A percentile compares a stretch with the other conserved stretches of the same genome.
Evolutionary conservation across 2,888 invertebrate species (phyloP).

Genomic region (Barypeithes pellucidus): DNA sequence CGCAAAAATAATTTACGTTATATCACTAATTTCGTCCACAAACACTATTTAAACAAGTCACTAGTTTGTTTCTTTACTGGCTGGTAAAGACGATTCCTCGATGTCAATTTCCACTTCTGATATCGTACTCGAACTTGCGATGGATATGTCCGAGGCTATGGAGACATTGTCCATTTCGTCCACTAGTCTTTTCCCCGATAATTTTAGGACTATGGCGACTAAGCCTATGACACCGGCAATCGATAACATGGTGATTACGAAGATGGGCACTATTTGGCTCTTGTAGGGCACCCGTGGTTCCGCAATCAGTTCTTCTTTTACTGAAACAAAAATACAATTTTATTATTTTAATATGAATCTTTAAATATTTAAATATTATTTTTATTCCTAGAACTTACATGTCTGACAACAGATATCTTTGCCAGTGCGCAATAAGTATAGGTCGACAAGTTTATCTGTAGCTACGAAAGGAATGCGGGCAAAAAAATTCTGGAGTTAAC

Average conservation of each 20-base stretch:
- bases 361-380: too few species aligned
- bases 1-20: conserved; percentile 31
- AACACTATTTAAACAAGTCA: neutral
- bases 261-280: conserved; percentile 61
- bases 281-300: conserved; percentile 51
- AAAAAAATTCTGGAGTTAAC: too few species aligned
- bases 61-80: conserved; percentile 14
- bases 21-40: conserved; percentile 21
- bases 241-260: conserved; percentile 74
- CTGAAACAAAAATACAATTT: conserved; percentile 56
- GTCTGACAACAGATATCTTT: too few species aligned
- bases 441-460: too few species aligned
- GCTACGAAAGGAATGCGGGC: too few species aligned
- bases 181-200: conserved; percentile 71
- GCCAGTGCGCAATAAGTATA: too few species aligned
- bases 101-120: conserved; percentile 44
- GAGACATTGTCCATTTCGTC: conserved; percentile 72
- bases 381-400: too few species aligned
- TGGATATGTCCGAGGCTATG: conserved; percentile 64
- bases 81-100: conserved; percentile 39
- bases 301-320: conserved; percentile 58
- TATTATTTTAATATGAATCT: neutral
- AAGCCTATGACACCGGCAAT: conserved; percentile 76
- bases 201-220: conserved; percentile 74
- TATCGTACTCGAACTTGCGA: conserved; percentile 63